Conservation (phyloP, 2,797 vertebrate genomes). For the Notamacropus eugenii region DNA sequence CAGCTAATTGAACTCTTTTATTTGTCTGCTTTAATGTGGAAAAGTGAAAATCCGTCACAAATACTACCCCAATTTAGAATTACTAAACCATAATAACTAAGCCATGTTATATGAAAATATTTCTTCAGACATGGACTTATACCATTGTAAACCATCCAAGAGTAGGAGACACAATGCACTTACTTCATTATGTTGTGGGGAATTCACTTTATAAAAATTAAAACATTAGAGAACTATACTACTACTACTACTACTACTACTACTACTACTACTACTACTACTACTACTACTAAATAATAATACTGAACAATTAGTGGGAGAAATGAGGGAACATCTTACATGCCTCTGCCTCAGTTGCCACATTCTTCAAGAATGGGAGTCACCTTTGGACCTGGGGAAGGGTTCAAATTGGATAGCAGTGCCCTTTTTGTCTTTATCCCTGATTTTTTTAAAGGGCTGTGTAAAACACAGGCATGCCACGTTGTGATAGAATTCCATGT, state of each 20-base stretch:
- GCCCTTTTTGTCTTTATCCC: neutral
- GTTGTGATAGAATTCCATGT: neutral
- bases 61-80: constrained; percentile 46
- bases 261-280: neutral
- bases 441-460: neutral
- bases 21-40: neutral
- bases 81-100: neutral
- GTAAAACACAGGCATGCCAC: neutral
- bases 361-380: neutral
- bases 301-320: neutral
- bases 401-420: neutral
- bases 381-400: neutral
- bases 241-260: too few species aligned
- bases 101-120: neutral
- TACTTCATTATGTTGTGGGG: neutral
- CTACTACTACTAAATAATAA: neutral
- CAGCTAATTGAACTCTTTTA: constrained; percentile 38
- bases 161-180: neutral
- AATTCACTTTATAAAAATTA: neutral
- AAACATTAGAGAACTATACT: neutral
- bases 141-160: neutral
- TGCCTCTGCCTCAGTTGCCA: neutral
- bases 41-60: constrained; percentile 37
- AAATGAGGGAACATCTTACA: neutral
- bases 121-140: neutral